Evolutionary conservation across 2,113 vertebrate species (phyloP).

Genomic region (Sphyrna mokarran): DNA sequence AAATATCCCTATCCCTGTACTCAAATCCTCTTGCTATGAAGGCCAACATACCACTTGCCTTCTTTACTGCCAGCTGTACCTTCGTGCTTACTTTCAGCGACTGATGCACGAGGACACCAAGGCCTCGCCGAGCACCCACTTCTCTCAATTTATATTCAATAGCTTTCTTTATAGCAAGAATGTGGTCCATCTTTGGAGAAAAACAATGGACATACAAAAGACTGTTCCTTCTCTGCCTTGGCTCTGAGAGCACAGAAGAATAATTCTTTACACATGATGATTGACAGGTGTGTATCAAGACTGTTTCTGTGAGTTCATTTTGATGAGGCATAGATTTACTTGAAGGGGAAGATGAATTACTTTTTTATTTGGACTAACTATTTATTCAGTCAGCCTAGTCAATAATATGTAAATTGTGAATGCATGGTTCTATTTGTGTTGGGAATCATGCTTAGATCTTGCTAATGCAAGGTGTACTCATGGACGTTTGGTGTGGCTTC

Average conservation of each 20-base stretch:
- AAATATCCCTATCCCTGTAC: too few species aligned
- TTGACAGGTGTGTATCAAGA: background rate
- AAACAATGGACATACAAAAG: background rate
- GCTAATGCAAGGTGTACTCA: background rate
- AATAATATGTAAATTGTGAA: background rate
- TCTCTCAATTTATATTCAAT: too few species aligned
- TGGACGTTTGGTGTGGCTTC: background rate
- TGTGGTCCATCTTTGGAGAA: background rate
- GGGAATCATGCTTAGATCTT: background rate
- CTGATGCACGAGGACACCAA: too few species aligned
- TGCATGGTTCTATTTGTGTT: background rate
- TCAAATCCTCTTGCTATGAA: too few species aligned
- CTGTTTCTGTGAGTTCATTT: background rate
- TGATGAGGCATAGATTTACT: background rate
- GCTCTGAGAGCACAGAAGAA: too few species aligned
- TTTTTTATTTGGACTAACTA: background rate
- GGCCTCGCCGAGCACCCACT: too few species aligned
- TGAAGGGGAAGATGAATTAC: conserved; percentile 17
- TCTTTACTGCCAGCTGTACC: too few species aligned
- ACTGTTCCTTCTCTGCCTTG: background rate
- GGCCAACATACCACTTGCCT: too few species aligned
- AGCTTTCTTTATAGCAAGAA: too few species aligned
- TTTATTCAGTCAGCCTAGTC: background rate
- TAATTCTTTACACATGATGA: background rate
- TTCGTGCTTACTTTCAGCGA: too few species aligned